A percentile compares a stretch with the other conserved stretches of the same genome.
Conservation (phyloP, 2,888 invertebrate genomes). For the Andrena minutula region DNA sequence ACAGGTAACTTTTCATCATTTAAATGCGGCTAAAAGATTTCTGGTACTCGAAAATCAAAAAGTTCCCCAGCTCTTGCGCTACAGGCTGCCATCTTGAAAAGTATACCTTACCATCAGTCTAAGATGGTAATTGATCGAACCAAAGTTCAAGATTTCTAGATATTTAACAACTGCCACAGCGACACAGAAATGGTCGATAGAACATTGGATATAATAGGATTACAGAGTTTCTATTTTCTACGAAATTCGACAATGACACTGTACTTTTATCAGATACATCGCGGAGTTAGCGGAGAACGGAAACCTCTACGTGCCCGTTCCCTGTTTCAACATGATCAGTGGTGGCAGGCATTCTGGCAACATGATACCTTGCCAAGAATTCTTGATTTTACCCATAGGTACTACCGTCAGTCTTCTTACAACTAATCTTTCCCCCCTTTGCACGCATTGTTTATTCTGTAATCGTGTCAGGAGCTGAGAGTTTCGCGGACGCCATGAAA, state of each 20-base stretch:
- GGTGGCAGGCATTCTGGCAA: slow-evolving; percentile 79
- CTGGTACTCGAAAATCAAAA: no score
- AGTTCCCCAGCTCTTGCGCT: no score
- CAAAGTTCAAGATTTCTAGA: no score
- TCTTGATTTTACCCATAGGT: slow-evolving; percentile 78
- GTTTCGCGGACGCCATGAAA: slow-evolving; percentile 80
- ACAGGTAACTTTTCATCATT: slow-evolving; percentile 65
- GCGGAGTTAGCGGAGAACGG: slow-evolving; percentile 76
- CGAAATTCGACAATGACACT: no score
- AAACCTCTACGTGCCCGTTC: slow-evolving; percentile 78
- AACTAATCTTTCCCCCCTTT: neutral
- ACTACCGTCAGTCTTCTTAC: neutral
- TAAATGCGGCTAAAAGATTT: neutral
- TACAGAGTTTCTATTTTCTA: no score
- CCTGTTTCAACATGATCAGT: slow-evolving; percentile 79
- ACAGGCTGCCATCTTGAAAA: no score
- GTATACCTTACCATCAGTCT: no score
- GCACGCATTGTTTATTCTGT: neutral
- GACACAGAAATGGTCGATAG: no score
- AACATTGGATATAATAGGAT: no score
- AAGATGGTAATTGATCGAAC: no score
- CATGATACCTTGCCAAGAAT: slow-evolving; percentile 77
- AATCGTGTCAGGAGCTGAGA: slow-evolving; percentile 75
- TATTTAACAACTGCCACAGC: no score
- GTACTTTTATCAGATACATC: slow-evolving; percentile 71